Evolutionary conservation across 2,888 invertebrate species (phyloP).

Genomic region (Lamellibrachia satsuma): DNA sequence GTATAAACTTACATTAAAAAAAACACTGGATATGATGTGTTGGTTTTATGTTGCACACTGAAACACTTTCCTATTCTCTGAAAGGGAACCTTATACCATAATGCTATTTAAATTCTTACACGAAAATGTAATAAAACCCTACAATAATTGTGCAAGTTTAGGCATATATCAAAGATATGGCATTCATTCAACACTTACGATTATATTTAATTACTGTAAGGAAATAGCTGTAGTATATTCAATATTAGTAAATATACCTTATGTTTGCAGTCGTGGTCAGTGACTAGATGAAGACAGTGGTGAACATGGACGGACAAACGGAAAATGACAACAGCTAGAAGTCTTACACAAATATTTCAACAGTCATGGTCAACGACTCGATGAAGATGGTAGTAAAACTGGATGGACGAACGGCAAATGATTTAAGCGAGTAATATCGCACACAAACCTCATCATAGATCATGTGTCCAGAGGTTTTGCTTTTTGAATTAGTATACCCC

Average conservation of each 20-base stretch:
- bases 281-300: neutral
- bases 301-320: neutral
- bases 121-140: neutral
- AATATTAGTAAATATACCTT: neutral
- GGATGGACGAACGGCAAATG: too few relatives aligned
- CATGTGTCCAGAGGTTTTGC: too few relatives aligned
- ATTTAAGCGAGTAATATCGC: too few relatives aligned
- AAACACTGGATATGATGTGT: neutral
- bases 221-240: neutral
- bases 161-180: neutral
- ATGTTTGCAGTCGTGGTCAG: neutral
- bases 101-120: neutral
- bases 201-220: neutral
- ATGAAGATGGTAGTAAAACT: too few relatives aligned
- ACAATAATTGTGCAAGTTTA: neutral
- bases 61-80: neutral
- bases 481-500: too few relatives aligned
- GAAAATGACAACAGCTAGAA: neutral
- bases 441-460: too few relatives aligned
- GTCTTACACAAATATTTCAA: neutral
- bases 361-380: too few relatives aligned
- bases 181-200: neutral
- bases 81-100: neutral
- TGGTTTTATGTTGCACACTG: neutral
- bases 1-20: too few relatives aligned